Conservation (phyloP, 2,113 vertebrate genomes). For the Nothocercus nigrocapillus region DNA sequence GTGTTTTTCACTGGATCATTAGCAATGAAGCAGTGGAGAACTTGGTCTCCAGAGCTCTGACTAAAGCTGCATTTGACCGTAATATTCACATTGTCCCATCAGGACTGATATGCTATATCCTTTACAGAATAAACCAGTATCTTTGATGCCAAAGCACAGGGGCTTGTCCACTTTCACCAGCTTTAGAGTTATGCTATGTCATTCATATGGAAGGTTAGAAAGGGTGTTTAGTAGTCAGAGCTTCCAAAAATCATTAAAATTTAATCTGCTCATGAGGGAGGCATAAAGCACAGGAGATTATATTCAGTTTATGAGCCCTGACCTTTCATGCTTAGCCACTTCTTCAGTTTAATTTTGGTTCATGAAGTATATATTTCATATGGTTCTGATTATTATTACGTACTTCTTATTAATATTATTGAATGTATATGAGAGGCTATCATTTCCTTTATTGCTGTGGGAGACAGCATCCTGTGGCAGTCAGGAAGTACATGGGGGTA, state of each 20-base stretch:
- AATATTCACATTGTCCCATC: neutral
- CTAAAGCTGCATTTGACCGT: neutral
- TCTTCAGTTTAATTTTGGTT: conserved; percentile 75
- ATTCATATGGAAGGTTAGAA: conserved; percentile 50
- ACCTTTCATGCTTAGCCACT: conserved; percentile 75
- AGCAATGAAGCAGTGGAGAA: neutral
- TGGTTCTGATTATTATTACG: conserved; percentile 71
- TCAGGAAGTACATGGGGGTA: conserved; percentile 51
- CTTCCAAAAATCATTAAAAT: conserved; percentile 77
- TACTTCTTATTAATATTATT: conserved; percentile 69
- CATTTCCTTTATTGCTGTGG: conserved; percentile 69
- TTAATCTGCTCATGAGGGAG: conserved; percentile 74
- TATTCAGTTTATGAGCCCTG: conserved; percentile 75
- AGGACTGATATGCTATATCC: neutral
- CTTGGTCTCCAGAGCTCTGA: neutral
- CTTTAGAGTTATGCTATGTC: conserved; percentile 29
- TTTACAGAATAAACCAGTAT: neutral
- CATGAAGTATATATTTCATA: conserved; percentile 73
- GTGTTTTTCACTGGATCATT: neutral
- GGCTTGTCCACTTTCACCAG: neutral
- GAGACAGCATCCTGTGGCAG: conserved; percentile 53
- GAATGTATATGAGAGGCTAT: conserved; percentile 61
- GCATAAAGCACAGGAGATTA: conserved; percentile 75
- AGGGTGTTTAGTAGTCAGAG: conserved; percentile 61
- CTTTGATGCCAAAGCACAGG: neutral